These are phyloP conservation scores for Muschampia staudingeri DNA, from an alignment of 2,888 invertebrate genomes.

Conservation along the genomic window DNA sequence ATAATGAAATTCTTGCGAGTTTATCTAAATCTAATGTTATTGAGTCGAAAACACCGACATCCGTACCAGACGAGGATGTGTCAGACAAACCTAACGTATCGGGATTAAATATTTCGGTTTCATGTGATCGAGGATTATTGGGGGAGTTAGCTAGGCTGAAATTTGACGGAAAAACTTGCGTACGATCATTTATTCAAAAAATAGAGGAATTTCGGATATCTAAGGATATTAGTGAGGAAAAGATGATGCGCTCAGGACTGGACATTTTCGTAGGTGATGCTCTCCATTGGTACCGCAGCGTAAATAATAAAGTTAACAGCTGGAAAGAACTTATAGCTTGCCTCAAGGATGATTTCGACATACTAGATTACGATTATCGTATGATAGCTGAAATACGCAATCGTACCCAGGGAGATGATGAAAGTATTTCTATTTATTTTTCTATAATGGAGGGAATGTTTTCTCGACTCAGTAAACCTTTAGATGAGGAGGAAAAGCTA, in stretches of 20 bases:
- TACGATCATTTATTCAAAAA: slow-evolving; percentile 1
- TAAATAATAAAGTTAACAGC: slow-evolving; percentile 1
- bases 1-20: too few species aligned
- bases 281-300: slow-evolving; percentile 57
- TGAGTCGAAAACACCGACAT: too few species aligned
- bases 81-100: too few species aligned
- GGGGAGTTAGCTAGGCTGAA: not conserved
- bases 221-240: not conserved
- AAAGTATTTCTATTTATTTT: slow-evolving; percentile 60
- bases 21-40: too few species aligned
- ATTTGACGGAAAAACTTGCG: not conserved
- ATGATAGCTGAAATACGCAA: slow-evolving; percentile 56
- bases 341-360: slow-evolving; percentile 33
- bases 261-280: slow-evolving; percentile 38
- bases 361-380: slow-evolving; percentile 42
- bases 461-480: slow-evolving; percentile 27
- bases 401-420: slow-evolving; percentile 57
- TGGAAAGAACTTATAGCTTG: too few species aligned
- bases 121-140: not conserved
- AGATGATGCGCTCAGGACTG: not conserved
- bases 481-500: slow-evolving; percentile 38
- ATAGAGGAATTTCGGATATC: not conserved
- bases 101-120: not conserved
- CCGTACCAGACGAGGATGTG: too few species aligned
- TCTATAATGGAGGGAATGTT: slow-evolving; percentile 60